These are phyloP conservation scores for Drosophila ananassae DNA, from an alignment of 1,140 invertebrate genomes.

Conservation along the genomic window DNA sequence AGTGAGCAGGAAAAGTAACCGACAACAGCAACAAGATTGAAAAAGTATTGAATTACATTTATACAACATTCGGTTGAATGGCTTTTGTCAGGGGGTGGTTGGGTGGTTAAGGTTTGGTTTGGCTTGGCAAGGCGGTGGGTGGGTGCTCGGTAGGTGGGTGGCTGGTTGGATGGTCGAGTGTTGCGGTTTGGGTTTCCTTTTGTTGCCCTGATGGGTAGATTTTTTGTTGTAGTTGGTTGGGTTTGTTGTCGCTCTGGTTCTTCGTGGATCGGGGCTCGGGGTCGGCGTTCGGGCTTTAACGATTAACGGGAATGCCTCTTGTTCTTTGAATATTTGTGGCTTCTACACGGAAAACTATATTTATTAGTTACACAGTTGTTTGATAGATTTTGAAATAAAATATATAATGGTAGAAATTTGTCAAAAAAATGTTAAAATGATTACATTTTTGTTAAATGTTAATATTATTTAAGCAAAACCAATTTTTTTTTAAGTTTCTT, in stretches of 20 bases:
- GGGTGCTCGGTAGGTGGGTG: constrained; percentile 5
- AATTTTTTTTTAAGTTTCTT: too few relatives aligned
- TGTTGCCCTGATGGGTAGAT: constrained; percentile 41
- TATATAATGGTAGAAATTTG: too few relatives aligned
- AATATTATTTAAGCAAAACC: too few relatives aligned
- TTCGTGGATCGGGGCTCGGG: constrained; percentile 2
- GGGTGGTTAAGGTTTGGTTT: constrained; percentile 23
- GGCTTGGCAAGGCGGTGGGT: constrained; percentile 8
- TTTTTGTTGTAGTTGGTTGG: constrained; percentile 5
- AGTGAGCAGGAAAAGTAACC: constrained; percentile 38
- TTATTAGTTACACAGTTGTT: background rate
- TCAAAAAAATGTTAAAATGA: too few relatives aligned
- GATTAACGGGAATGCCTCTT: constrained; percentile 35
- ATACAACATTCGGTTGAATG: constrained; percentile 80
- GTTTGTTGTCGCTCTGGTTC: constrained; percentile 18
- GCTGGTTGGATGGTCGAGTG: constrained; percentile 33
- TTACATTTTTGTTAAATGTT: too few relatives aligned
- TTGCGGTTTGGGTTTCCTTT: constrained; percentile 77
- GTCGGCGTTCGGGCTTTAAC: constrained; percentile 25
- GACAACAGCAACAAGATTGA: constrained; percentile 62
- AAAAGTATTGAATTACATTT: constrained; percentile 82
- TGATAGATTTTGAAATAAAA: too few relatives aligned
- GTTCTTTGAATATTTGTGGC: constrained; percentile 67
- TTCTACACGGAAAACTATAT: constrained; percentile 26
- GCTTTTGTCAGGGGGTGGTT: constrained; percentile 41